These are phyloP conservation scores for Drosophila diplacantha DNA, from an alignment of 2,888 invertebrate genomes.

Conservation along the genomic window DNA sequence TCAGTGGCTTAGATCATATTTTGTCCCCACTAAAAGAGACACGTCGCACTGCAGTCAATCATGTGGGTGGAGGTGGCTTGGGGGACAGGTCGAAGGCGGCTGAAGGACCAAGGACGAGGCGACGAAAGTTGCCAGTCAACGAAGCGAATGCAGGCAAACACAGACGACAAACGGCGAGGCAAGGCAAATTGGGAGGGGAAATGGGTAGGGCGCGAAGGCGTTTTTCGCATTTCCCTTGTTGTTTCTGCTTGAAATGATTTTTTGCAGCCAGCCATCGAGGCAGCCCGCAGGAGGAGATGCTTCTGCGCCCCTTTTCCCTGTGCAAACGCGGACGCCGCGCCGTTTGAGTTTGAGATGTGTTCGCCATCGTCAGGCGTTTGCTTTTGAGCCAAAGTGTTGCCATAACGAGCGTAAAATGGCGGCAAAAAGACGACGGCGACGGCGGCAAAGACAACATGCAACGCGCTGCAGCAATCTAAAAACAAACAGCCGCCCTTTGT, in stretches of 20 bases:
- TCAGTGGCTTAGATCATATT: conserved; percentile 10
- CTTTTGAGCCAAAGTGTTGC: conserved; percentile 72
- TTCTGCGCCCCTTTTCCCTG: conserved; percentile 38
- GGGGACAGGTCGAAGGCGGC: background rate
- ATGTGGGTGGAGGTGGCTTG: conserved; percentile 41
- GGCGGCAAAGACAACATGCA: conserved; percentile 45
- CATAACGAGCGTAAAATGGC: conserved; percentile 72
- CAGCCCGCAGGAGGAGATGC: conserved; percentile 57
- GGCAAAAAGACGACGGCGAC: conserved; percentile 68
- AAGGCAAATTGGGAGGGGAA: background rate
- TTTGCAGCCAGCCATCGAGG: conserved; percentile 37
- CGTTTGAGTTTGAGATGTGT: conserved; percentile 63
- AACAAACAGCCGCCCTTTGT: conserved; percentile 57
- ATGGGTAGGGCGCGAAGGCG: conserved; percentile 47
- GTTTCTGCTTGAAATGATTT: conserved; percentile 71
- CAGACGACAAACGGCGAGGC: conserved; percentile 36
- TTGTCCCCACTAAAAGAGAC: conserved; percentile 42
- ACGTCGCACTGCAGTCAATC: conserved; percentile 70
- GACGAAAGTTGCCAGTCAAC: conserved; percentile 70
- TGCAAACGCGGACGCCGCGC: conserved; percentile 49
- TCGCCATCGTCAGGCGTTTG: conserved; percentile 51
- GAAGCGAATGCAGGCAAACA: conserved; percentile 74
- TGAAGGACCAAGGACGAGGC: conserved; percentile 43
- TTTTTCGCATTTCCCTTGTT: conserved; percentile 71
- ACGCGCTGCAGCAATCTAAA: conserved; percentile 54